Base-by-base conservation (phyloP, 2,888 invertebrate species). In the Latrodectus hesperus region DNA sequence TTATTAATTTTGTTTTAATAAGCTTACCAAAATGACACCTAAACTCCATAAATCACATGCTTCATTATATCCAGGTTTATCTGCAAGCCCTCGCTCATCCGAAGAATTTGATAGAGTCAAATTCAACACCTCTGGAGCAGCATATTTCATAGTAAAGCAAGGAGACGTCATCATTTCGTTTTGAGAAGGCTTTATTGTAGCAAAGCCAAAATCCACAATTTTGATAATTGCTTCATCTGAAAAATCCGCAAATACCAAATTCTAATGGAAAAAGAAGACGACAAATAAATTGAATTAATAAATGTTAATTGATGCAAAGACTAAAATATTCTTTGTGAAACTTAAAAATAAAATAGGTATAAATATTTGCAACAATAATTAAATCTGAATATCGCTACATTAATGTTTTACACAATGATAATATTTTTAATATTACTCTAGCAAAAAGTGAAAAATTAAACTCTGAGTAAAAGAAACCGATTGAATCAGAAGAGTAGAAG, bases 121-220 rank as follows among this genome's bases (percentile, higher is more conserved):
- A 38, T 94, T 94, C 70, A 99, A 93, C 14, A 98, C 97, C 92
- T 99, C 99, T 0, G 99, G 99, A 0, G 99, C 98, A 0, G 98
- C 99, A 93, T 99, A 99, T 91, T 96, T 96, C 72, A 98, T 92
- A 82, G 99, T 98, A 92, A 97, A 99, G 92, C 99, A 98, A 0
- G 99, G 98, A 0, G 98, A 97, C 93, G 94, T 94, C 91, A 95
- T 92, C 26, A 91, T 90, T 1, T 93, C 92, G 90, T 94, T 94
- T 82, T 94, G 93, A 86, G 94, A 93, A 71, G 94, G 94, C 91
- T 95, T 95, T 90, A 95, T 93, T 17, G 96, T 94, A 17, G 99
- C 98, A 93, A 98, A 98, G 11, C 99, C 99, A 92, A 99, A 99
- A 93, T 99, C 99, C 0, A 99, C 96, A 67, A 99, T 95, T 92